Evolutionary conservation across 2,888 invertebrate species (phyloP).

Genomic region (Perithous albicinctus): DNA sequence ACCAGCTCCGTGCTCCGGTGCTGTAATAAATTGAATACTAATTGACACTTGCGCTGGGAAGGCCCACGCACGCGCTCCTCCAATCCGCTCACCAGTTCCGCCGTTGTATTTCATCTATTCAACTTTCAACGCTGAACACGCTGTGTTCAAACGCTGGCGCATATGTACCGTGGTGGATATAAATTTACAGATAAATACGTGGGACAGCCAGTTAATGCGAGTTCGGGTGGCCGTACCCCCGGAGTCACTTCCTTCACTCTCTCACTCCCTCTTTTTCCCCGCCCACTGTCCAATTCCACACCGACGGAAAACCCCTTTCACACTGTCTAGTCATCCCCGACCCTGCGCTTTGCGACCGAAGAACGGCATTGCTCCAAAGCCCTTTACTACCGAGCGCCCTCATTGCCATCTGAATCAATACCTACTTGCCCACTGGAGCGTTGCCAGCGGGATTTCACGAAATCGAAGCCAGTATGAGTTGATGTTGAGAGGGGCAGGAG

Average conservation of each 20-base stretch:
- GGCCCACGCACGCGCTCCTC: conserved; percentile 56
- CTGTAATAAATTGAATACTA: conserved; percentile 79
- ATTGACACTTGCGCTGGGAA: conserved; percentile 74
- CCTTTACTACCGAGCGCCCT: conserved; percentile 62
- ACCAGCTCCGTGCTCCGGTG: conserved; percentile 19
- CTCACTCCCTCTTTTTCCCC: conserved; percentile 24
- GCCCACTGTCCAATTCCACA: conserved; percentile 68
- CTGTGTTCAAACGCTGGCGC: conserved; percentile 76
- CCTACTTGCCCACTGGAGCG: conserved; percentile 81
- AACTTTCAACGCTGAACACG: conserved; percentile 74
- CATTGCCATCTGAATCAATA: conserved; percentile 81
- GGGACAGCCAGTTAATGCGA: conserved; percentile 78
- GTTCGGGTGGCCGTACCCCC: conserved; percentile 49
- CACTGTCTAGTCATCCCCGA: conserved; percentile 55
- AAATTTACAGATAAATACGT: conserved; percentile 82
- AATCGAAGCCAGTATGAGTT: conserved; percentile 71
- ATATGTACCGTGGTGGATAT: conserved; percentile 78
- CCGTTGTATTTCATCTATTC: conserved; percentile 76
- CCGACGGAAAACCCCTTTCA: conserved; percentile 49
- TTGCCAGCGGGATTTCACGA: conserved; percentile 79
- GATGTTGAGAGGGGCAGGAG: conserved; percentile 31
- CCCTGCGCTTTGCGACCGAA: conserved; percentile 41
- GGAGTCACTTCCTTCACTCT: conserved; percentile 29
- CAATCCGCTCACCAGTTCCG: conserved; percentile 23
- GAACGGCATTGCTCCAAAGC: conserved; percentile 51